Evolutionary conservation across 2,797 vertebrate species (phyloP).

Genomic region (Dendrocincla tyrannina): DNA sequence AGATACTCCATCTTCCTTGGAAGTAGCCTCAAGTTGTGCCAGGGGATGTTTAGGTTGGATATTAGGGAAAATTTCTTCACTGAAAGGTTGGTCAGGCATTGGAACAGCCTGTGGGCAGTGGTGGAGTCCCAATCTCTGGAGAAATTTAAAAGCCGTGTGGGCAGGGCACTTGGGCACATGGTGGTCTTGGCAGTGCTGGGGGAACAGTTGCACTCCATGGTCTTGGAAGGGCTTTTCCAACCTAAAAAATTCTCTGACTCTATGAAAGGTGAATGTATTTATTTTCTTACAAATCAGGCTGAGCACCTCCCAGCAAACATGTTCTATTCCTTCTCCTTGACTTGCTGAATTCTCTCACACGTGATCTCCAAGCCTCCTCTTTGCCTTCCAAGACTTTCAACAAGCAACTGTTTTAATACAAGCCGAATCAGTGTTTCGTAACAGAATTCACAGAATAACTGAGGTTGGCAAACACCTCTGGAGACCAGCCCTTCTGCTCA

Average conservation of each 20-base stretch:
- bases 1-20: not conserved
- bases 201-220: not conserved
- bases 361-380: not conserved
- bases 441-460: not conserved
- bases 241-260: not conserved
- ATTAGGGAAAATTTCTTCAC: not conserved
- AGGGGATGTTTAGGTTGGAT: not conserved
- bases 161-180: not conserved
- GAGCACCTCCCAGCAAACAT: not conserved
- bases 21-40: not conserved
- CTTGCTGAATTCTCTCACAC: not conserved
- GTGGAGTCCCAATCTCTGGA: not conserved
- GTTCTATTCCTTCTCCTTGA: not conserved
- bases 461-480: not conserved
- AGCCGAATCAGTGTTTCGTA: not conserved
- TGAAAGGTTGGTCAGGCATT: not conserved
- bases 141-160: not conserved
- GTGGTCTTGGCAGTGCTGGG: not conserved
- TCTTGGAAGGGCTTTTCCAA: not conserved
- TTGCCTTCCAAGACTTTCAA: conserved; percentile 22
- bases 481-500: not conserved
- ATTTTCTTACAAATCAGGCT: not conserved
- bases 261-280: not conserved
- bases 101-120: not conserved
- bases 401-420: not conserved